phyloP scores from a whole-genome alignment of 1,140 invertebrate genomes.

The Microvelia longipes region DNA sequence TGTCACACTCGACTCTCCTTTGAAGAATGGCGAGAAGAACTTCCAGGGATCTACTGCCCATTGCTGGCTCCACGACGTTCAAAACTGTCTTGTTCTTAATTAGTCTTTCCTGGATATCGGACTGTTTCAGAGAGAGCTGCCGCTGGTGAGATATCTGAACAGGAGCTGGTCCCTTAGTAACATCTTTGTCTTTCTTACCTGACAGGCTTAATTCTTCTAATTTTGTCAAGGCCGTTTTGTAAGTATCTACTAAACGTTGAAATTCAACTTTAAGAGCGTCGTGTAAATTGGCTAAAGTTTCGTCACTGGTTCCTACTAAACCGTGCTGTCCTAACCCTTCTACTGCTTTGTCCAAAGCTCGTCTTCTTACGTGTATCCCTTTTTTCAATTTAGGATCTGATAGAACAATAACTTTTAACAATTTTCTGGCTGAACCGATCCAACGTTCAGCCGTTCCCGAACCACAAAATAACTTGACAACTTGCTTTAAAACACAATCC shows the following conservation, averaged over 20 bases:
- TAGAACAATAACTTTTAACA: constrained; percentile 33
- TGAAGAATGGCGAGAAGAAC: constrained; percentile 41
- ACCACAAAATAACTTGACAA: constrained; percentile 60
- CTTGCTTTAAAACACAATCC: constrained; percentile 59
- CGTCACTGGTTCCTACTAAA: constrained; percentile 46
- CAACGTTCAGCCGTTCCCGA: constrained; percentile 29
- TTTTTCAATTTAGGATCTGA: constrained; percentile 39
- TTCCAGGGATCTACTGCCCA: constrained; percentile 38
- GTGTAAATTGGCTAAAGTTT: constrained; percentile 40
- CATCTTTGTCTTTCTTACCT: constrained; percentile 26
- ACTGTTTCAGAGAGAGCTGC: constrained; percentile 61
- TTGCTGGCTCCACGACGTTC: constrained; percentile 59
- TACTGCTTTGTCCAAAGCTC: constrained; percentile 64
- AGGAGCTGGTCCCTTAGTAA: constrained; percentile 57
- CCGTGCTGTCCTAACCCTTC: constrained; percentile 79
- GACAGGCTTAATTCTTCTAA: constrained; percentile 57
- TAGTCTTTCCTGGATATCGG: constrained; percentile 66
- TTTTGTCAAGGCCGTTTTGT: constrained; percentile 73
- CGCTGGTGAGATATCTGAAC: constrained; percentile 78
- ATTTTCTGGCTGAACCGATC: constrained; percentile 36
- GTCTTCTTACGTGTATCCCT: constrained; percentile 43
- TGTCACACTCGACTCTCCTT: constrained; percentile 49
- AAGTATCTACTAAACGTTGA: constrained; percentile 64
- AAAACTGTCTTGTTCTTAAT: constrained; percentile 83
- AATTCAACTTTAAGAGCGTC: constrained; percentile 46